Evolutionary conservation across 2,888 invertebrate genomes (phyloP).

Genomic region (Agonopterix heracliana): DNA sequence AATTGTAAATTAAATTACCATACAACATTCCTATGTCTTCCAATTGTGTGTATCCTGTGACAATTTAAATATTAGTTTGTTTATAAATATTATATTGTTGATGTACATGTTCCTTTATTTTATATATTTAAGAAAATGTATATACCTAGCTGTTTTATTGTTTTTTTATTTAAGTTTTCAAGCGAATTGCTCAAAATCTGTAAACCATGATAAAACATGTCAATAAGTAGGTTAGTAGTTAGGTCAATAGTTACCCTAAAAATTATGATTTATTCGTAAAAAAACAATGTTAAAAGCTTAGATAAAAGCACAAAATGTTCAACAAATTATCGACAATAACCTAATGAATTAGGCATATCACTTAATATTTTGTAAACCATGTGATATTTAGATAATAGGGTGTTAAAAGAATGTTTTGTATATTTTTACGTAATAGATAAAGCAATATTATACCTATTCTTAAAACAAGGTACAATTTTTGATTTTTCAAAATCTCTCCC

Average conservation of each 20-base stretch:
- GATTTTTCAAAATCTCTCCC: no score
- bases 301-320: background rate
- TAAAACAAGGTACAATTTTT: no score
- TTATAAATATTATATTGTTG: background rate
- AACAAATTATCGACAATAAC: background rate
- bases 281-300: no score
- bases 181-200: background rate
- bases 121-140: background rate
- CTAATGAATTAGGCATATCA: slow-evolving; percentile 8
- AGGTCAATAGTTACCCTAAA: background rate
- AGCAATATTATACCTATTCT: slow-evolving; percentile 1
- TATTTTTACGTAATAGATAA: slow-evolving; percentile 1
- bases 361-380: slow-evolving; percentile 12
- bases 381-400: slow-evolving; percentile 12
- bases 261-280: no score
- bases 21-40: no score
- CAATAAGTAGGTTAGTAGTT: background rate
- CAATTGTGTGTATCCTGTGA: background rate
- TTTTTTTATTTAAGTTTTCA: no score
- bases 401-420: background rate
- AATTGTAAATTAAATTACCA: no score
- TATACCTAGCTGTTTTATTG: no score
- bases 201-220: background rate
- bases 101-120: background rate
- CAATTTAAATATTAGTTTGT: background rate